phyloP scores from a whole-genome alignment of 2,113 vertebrate species.

The Arothron firmamentum region DNA sequence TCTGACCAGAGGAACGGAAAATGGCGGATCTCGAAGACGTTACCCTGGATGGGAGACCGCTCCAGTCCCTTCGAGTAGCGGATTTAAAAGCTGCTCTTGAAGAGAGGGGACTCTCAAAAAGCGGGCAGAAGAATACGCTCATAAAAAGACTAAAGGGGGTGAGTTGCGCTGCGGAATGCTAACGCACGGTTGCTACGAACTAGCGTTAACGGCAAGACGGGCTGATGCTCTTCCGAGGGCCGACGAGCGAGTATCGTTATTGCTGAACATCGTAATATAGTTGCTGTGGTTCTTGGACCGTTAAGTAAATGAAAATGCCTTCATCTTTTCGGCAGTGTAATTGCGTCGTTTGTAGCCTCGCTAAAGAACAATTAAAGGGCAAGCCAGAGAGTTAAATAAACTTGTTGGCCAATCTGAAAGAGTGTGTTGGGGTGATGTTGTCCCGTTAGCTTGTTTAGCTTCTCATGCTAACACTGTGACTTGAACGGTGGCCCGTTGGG shows the following conservation, averaged over 20 bases:
- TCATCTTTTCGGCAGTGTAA: background rate
- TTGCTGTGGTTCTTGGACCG: conserved; percentile 16
- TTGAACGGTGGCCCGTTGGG: conserved; percentile 54
- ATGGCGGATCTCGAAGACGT: conserved; percentile 98
- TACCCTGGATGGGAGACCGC: conserved; percentile 92
- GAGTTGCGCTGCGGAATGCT: conserved; percentile 56
- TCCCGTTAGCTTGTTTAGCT: conserved; percentile 63
- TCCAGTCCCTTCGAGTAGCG: conserved; percentile 88
- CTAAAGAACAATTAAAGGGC: background rate
- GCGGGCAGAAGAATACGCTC: conserved; percentile 88
- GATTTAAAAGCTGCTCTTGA: conserved; percentile 89
- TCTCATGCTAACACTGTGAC: conserved; percentile 50
- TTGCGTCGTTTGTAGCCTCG: background rate
- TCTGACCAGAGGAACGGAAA: conserved; percentile 78
- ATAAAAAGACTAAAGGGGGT: conserved; percentile 92
- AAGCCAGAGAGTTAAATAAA: conserved; percentile 29
- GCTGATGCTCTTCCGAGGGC: conserved; percentile 70
- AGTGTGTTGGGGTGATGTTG: conserved; percentile 53
- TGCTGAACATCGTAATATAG: conserved; percentile 38
- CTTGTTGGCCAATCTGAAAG: conserved; percentile 40
- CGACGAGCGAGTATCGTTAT: conserved; percentile 51
- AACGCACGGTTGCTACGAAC: conserved; percentile 22
- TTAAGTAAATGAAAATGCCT: background rate
- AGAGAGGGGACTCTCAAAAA: conserved; percentile 86
- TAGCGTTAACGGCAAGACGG: conserved; percentile 50